A percentile compares a stretch with the other conserved stretches of the same genome.
phyloP scores from a whole-genome alignment of 2,797 vertebrate genomes.

The Lemur catta region DNA sequence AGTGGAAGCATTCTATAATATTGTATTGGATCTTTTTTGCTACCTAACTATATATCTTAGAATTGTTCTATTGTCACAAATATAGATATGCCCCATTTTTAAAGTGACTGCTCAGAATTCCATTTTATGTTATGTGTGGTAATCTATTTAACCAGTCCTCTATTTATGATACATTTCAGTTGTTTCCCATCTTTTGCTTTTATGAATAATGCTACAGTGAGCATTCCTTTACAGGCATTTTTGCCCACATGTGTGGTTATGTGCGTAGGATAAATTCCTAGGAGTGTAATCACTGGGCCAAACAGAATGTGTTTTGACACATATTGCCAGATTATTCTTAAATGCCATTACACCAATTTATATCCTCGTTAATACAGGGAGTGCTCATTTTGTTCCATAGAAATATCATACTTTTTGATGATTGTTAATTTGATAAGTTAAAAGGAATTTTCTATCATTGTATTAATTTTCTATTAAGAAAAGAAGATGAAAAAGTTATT shows the following conservation, averaged over 20 bases:
- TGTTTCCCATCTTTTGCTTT: neutral
- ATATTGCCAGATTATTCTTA: neutral
- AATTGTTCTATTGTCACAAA: neutral
- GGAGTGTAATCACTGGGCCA: neutral
- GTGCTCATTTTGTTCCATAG: neutral
- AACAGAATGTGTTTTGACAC: neutral
- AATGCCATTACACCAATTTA: neutral
- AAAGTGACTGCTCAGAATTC: neutral
- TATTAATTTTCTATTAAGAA: conserved; percentile 16
- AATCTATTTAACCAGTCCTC: neutral
- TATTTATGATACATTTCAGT: neutral
- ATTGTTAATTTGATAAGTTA: neutral
- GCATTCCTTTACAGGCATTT: neutral
- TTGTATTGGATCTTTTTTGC: neutral
- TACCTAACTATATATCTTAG: neutral
- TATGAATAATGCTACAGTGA: neutral
- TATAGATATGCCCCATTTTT: neutral
- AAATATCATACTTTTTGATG: neutral
- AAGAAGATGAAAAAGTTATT: conserved; percentile 14
- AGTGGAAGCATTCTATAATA: neutral
- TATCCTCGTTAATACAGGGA: neutral
- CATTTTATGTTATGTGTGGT: neutral
- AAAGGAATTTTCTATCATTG: neutral
- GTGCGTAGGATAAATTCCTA: neutral
- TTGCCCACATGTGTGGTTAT: neutral